phyloP scores from a whole-genome alignment of 1,140 invertebrate species.

The Heliconius nattereri region DNA sequence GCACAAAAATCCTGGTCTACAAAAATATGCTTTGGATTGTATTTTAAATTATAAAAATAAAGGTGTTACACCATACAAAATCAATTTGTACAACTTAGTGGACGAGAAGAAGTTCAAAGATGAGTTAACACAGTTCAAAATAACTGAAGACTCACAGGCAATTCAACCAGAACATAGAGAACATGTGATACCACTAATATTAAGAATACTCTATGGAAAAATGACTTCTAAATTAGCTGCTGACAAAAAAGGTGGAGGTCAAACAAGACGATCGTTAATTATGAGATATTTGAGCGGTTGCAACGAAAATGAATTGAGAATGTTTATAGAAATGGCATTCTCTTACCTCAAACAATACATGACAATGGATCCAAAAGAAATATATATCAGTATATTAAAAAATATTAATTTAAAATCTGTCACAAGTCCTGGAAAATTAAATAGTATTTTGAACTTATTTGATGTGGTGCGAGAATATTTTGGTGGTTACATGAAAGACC shows the following conservation, averaged over 20 bases:
- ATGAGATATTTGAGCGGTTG: conserved; percentile 93
- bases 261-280: conserved; percentile 87
- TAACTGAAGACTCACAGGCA: conserved; percentile 85
- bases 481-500: conserved; percentile 86
- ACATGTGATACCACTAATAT: conserved; percentile 89
- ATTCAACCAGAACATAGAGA: conserved; percentile 88
- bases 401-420: conserved; percentile 83
- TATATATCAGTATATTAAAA: conserved; percentile 75
- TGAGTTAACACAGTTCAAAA: conserved; percentile 89
- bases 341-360: conserved; percentile 86
- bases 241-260: conserved; percentile 87
- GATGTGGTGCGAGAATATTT: conserved; percentile 92
- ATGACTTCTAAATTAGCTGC: conserved; percentile 90
- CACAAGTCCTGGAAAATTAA: conserved; percentile 87
- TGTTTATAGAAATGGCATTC: conserved; percentile 93
- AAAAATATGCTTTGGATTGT: conserved; percentile 92
- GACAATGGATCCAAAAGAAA: conserved; percentile 70
- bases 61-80: conserved; percentile 87
- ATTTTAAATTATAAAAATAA: conserved; percentile 92
- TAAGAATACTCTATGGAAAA: conserved; percentile 94
- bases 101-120: conserved; percentile 94
- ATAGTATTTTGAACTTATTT: conserved; percentile 89
- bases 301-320: conserved; percentile 87
- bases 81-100: conserved; percentile 88
- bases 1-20: conserved; percentile 88